phyloP scores from a whole-genome alignment of 2,888 invertebrate species.

The Hybos culiciformis region DNA sequence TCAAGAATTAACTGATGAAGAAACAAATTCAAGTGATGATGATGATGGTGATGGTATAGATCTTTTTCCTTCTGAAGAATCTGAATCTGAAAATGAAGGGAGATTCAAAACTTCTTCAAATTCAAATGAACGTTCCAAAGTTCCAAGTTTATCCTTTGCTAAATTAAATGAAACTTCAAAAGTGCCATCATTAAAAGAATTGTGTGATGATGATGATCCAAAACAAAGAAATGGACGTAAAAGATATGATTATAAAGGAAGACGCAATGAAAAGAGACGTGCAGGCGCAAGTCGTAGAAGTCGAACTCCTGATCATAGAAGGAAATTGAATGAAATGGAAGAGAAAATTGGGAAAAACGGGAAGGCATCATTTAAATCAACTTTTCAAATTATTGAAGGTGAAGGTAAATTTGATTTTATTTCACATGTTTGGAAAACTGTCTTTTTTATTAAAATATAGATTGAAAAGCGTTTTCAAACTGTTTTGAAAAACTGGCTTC shows the following conservation, averaged over 20 bases:
- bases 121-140: conserved; percentile 12
- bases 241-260: conserved; percentile 3
- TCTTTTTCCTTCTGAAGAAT: conserved; percentile 18
- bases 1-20: neutral
- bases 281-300: conserved; percentile 1
- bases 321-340: neutral
- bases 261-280: conserved; percentile 3
- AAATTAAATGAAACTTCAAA: conserved; percentile 13
- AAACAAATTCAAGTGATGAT: conserved; percentile 1
- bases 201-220: conserved; percentile 12
- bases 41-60: conserved; percentile 16
- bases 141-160: conserved; percentile 15
- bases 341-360: conserved; percentile 4
- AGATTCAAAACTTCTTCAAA: conserved; percentile 16
- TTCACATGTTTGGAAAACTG: no score
- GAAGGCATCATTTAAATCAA: conserved; percentile 15
- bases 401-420: conserved; percentile 8
- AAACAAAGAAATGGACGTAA: conserved; percentile 5
- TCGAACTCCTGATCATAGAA: conserved; percentile 4
- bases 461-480: no score
- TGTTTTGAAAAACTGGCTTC: no score
- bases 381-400: conserved; percentile 16
- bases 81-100: conserved; percentile 19
- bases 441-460: no score
- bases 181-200: conserved; percentile 10